Conservation (phyloP, 2,888 invertebrate species). For the Lutraria lutraria region DNA sequence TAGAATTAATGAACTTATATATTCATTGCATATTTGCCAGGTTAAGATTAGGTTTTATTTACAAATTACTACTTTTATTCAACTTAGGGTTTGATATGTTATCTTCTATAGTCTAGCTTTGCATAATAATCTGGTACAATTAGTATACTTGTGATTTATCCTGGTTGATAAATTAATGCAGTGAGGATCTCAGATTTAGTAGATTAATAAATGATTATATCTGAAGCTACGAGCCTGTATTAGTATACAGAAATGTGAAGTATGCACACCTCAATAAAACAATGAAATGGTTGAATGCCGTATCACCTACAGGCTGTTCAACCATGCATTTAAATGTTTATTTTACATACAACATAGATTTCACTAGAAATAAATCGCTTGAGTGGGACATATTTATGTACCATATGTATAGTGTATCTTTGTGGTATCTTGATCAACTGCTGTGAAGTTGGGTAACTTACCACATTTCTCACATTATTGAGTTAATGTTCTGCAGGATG, state of each 20-base stretch:
- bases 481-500: not conserved
- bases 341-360: not conserved
- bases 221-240: not conserved
- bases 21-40: not conserved
- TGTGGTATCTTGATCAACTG: not conserved
- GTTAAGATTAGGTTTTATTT: no score
- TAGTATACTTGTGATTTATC: no score
- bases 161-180: no score
- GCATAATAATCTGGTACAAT: not conserved
- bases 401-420: not conserved
- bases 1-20: not conserved
- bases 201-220: not conserved
- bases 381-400: not conserved
- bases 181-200: no score
- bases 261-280: slow-evolving; percentile 53
- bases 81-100: not conserved
- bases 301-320: slow-evolving; percentile 9
- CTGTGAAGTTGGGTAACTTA: not conserved
- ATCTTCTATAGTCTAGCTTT: not conserved
- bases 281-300: slow-evolving; percentile 15
- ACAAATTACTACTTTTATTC: no score
- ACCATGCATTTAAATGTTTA: slow-evolving; percentile 1
- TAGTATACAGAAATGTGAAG: slow-evolving; percentile 50
- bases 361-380: not conserved
- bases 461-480: slow-evolving; percentile 3